phyloP scores from a whole-genome alignment of 2,113 vertebrate species.

The Puffinus mauretanicus region DNA sequence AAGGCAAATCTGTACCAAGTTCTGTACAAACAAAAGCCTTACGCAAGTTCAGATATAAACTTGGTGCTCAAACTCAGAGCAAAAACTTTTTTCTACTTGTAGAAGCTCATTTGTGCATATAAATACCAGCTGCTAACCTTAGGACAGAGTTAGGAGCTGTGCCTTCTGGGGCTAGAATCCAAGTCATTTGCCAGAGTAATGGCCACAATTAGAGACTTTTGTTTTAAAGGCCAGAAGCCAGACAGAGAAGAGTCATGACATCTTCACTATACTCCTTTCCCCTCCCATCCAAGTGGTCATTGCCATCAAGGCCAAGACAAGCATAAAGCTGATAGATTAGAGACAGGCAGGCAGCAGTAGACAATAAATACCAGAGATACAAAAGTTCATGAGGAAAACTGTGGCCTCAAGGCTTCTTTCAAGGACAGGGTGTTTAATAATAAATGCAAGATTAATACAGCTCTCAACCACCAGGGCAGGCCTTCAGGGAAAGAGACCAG shows the following conservation, averaged over 20 bases:
- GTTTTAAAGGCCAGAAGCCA: neutral
- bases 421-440: slow-evolving; percentile 53
- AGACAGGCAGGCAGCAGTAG: neutral
- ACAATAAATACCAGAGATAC: slow-evolving; percentile 4
- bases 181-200: neutral
- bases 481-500: neutral
- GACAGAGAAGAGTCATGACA: neutral
- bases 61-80: fast-evolving
- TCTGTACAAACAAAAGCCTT: neutral
- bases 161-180: neutral
- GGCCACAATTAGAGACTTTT: neutral
- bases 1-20: neutral
- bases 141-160: neutral
- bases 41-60: neutral
- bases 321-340: neutral
- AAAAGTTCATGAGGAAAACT: neutral
- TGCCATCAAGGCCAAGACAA: neutral
- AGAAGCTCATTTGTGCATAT: neutral
- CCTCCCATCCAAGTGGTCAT: neutral
- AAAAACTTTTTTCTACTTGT: fast-evolving
- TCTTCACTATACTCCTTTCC: neutral
- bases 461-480: neutral
- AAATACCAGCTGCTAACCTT: neutral
- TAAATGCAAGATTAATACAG: slow-evolving; percentile 29
- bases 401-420: slow-evolving; percentile 3